Evolutionary conservation across 2,797 vertebrate genomes (phyloP), one percentile per base, ranked within the genome.

Genomic region (Eremophila alpestris): DNA sequence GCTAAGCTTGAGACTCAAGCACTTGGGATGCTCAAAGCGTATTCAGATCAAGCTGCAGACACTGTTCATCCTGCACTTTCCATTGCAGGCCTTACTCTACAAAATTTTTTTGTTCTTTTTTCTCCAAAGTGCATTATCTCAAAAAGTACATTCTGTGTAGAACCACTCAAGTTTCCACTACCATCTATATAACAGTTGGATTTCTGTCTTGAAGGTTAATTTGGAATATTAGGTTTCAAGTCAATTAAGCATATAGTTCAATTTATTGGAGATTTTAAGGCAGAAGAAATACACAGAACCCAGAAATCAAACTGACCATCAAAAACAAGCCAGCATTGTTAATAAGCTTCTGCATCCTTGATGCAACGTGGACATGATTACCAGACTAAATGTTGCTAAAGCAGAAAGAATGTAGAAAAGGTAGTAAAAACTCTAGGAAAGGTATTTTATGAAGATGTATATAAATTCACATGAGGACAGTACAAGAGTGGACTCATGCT

Each of bases 1-100:
- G 69, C 87, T 89, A 91, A 85, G 65, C 73, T 78, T 87, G 43
- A 94, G 62, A 92, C n/a, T 56, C 69, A 89, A 91, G 83, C 59
- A 93, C 69, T 76, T 52, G 59, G 43, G 69, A 92, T 78, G 59
- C 80, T 88, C 79, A 92, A 81, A 93, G 60, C 10, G 2, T 19
- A 70, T 70, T 76, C 63, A 79, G 73, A 87, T 85, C 78, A 89
- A 89, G 60, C 27, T 89, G 34, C 80, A 95, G 60, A 43, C 5
- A 5, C 34, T 49, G 51, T 23, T 93, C 62, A 65, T 55, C 62
- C 41, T 51, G 59, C 29, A 75, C 26, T 83, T 67, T 13, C 30
- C 45, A n/a, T 24, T 80, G 19, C 68, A 75, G 74, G 22, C 19
- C 68, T 81, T 63, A 8, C 10, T 74, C 17, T 34, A n/a, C 20